Percentiles rank a stretch among this genome's conserved stretches.
These are phyloP conservation scores for Scaptomyza montana DNA, from an alignment of 1,140 invertebrate species.

Conservation along the genomic window DNA sequence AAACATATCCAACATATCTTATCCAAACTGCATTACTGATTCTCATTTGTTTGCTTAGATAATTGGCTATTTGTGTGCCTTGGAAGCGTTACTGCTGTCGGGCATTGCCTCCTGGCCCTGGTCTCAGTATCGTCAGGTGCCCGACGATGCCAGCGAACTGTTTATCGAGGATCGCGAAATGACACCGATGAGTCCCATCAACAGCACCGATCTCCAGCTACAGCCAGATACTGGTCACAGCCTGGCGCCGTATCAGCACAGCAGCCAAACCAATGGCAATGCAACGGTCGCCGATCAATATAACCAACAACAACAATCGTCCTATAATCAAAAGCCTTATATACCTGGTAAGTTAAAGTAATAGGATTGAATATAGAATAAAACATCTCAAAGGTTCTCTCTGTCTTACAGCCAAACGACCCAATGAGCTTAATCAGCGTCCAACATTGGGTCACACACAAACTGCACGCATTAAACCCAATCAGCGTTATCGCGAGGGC, in stretches of 20 bases:
- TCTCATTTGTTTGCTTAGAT: slow-evolving; percentile 61
- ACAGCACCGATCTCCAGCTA: slow-evolving; percentile 77
- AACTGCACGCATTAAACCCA: slow-evolving; percentile 82
- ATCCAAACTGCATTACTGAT: neutral
- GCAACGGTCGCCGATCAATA: slow-evolving; percentile 73
- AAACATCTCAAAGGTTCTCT: no score
- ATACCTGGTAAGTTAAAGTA: slow-evolving; percentile 75
- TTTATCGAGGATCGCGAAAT: slow-evolving; percentile 84
- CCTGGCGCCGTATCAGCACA: slow-evolving; percentile 66
- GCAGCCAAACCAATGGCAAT: slow-evolving; percentile 76
- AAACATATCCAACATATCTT: no score
- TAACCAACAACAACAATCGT: slow-evolving; percentile 83
- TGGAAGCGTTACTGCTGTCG: slow-evolving; percentile 84
- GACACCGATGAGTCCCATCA: slow-evolving; percentile 83
- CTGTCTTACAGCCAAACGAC: slow-evolving; percentile 75
- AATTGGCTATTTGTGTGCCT: slow-evolving; percentile 84
- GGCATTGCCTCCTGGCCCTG: slow-evolving; percentile 84
- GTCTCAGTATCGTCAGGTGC: slow-evolving; percentile 84
- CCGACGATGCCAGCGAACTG: slow-evolving; percentile 84
- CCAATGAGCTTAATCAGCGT: slow-evolving; percentile 83
- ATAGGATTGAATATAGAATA: no score
- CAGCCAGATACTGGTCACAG: slow-evolving; percentile 46
- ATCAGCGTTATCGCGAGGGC: slow-evolving; percentile 83
- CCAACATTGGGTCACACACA: slow-evolving; percentile 83
- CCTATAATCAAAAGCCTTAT: slow-evolving; percentile 84